Evolutionary conservation across 1,140 invertebrate species (phyloP).

Genomic region (Gonioctena quinquepunctata): DNA sequence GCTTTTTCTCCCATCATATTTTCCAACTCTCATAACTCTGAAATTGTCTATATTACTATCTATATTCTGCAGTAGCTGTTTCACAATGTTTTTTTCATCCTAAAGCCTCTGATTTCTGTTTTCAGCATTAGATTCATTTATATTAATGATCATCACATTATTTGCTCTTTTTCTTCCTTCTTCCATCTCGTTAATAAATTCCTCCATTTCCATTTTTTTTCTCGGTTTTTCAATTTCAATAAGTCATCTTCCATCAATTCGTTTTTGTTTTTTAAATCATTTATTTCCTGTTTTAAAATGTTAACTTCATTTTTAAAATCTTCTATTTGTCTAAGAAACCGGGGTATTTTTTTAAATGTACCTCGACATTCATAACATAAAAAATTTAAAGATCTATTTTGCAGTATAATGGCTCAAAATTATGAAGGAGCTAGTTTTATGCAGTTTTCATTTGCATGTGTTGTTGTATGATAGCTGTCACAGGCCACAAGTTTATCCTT

Average conservation of each 20-base stretch:
- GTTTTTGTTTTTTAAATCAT: not conserved
- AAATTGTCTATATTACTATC: not conserved
- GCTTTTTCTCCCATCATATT: not conserved
- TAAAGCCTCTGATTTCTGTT: not conserved
- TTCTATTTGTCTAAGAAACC: no score
- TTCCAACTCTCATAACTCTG: not conserved
- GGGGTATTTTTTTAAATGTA: no score
- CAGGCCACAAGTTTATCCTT: no score
- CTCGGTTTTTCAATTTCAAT: not conserved
- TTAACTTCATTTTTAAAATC: no score
- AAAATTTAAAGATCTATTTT: no score
- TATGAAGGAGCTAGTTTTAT: no score
- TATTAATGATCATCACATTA: constrained; percentile 4
- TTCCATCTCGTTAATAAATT: constrained; percentile 3
- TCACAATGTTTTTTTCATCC: constrained; percentile 6
- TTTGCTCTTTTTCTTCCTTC: constrained; percentile 2
- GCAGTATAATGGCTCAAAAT: no score
- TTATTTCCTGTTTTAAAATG: not conserved
- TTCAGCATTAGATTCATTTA: constrained; percentile 4
- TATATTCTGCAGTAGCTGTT: not conserved
- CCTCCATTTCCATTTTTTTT: constrained; percentile 3
- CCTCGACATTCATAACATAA: no score
- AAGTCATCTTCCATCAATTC: not conserved
- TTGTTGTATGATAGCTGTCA: no score
- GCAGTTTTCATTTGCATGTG: no score